These are phyloP conservation scores for Dinocampus coccinellae DNA, from an alignment of 2,888 invertebrate genomes.

Conservation along the genomic window DNA sequence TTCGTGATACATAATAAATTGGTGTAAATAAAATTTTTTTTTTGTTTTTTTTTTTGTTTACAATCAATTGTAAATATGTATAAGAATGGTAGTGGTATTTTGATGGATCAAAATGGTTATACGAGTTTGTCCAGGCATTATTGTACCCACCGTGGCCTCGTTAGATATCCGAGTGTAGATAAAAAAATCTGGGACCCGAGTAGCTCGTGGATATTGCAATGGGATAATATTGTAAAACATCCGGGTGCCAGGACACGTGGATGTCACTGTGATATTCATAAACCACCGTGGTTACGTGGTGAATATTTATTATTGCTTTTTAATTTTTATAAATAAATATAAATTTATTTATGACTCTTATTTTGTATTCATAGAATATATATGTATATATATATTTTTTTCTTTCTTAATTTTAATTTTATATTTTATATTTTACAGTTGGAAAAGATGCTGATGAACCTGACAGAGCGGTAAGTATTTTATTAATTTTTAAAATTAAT, in stretches of 20 bases:
- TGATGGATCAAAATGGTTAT: conserved; percentile 7
- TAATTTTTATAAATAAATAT: conserved; percentile 2
- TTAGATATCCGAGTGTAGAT: conserved; percentile 66
- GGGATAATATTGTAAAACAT: conserved; percentile 72
- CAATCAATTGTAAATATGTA: neutral
- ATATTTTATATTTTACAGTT: conserved; percentile 56
- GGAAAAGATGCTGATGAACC: conserved; percentile 66
- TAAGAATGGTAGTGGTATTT: neutral
- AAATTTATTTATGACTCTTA: neutral
- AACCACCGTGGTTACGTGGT: conserved; percentile 65
- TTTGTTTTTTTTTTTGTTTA: neutral
- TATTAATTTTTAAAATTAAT: conserved; percentile 3
- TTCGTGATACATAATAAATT: neutral
- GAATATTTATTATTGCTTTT: conserved; percentile 35
- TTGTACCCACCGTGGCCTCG: conserved; percentile 63
- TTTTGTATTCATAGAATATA: too few species aligned
- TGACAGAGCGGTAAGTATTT: conserved; percentile 65
- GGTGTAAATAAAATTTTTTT: neutral
- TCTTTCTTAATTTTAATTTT: conserved; percentile 16
- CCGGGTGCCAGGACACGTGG: conserved; percentile 69
- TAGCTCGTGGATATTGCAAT: conserved; percentile 71
- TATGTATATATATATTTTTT: too few species aligned
- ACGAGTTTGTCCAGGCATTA: conserved; percentile 51
- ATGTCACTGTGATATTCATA: conserved; percentile 69
- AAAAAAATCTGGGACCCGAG: conserved; percentile 70